These are phyloP conservation scores for Caenorhabditis brenneri DNA, from an alignment of 1,140 invertebrate genomes.

Conservation along the genomic window DNA sequence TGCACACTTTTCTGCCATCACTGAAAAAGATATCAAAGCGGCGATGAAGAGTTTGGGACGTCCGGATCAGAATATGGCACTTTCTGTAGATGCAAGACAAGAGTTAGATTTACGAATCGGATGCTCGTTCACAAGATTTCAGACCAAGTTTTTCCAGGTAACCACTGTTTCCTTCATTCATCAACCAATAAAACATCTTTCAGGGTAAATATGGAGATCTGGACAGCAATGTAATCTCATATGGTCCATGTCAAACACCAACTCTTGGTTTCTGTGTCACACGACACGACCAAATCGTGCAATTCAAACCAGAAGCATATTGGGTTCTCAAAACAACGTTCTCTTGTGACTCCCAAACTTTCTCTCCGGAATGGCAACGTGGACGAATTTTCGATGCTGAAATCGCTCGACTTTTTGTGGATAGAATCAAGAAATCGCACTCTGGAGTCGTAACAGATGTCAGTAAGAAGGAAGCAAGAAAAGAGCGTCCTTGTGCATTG, in stretches of 20 bases:
- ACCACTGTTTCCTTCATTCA: no score
- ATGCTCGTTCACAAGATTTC: conserved; percentile 96
- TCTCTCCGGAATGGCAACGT: conserved; percentile 86
- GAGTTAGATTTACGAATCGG: conserved; percentile 96
- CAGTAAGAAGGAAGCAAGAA: conserved; percentile 60
- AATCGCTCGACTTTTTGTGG: conserved; percentile 86
- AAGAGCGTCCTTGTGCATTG: conserved; percentile 80
- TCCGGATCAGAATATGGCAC: conserved; percentile 96
- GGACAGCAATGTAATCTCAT: conserved; percentile 94
- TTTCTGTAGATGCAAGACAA: conserved; percentile 91
- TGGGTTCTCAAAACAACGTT: conserved; percentile 77
- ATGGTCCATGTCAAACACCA: conserved; percentile 99
- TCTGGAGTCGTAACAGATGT: conserved; percentile 41
- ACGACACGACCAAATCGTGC: conserved; percentile 95
- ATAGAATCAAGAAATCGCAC: conserved; percentile 76
- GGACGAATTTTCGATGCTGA: conserved; percentile 92
- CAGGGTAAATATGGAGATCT: conserved; percentile 79
- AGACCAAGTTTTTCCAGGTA: conserved; percentile 85
- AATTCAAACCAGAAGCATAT: conserved; percentile 95
- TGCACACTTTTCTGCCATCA: conserved; percentile 96
- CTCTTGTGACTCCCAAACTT: conserved; percentile 21
- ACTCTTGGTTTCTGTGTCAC: conserved; percentile 98
- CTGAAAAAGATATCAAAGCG: conserved; percentile 92
- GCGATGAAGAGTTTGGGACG: conserved; percentile 85
- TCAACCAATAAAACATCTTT: no score